These are phyloP conservation scores for Pipistrellus nathusii DNA, from an alignment of 2,797 vertebrate species.

Conservation along the genomic window DNA sequence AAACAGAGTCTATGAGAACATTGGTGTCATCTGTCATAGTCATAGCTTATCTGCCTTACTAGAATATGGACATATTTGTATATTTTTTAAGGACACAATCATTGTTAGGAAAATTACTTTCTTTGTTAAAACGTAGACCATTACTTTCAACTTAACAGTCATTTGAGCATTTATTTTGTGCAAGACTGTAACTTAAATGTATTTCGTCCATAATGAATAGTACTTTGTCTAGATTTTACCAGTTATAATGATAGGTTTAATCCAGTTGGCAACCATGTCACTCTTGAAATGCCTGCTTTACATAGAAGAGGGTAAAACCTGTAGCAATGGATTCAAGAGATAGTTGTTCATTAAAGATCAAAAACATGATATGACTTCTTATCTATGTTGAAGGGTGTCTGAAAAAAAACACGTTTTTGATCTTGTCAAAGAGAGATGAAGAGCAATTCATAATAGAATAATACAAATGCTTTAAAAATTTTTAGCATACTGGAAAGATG, in stretches of 20 bases:
- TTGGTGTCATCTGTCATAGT: background rate
- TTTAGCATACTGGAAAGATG: background rate
- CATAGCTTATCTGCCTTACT: background rate
- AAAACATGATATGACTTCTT: background rate
- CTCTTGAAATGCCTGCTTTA: background rate
- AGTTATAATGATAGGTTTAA: background rate
- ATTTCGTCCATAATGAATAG: background rate
- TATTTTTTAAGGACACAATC: background rate
- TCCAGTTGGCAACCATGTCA: background rate
- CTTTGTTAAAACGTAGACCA: background rate
- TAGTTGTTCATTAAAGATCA: background rate
- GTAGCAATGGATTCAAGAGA: background rate
- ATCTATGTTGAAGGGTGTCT: background rate
- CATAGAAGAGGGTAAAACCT: background rate
- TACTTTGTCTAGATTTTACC: background rate
- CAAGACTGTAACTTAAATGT: background rate
- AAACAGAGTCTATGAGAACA: background rate
- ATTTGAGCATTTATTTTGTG: background rate
- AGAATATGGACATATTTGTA: background rate
- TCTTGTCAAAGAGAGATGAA: background rate
- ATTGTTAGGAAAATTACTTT: conserved; percentile 30
- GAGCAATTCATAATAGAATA: background rate
- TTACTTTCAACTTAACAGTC: background rate
- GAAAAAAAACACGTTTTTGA: background rate
- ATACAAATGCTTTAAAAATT: background rate